Evolutionary conservation across 2,797 vertebrate genomes (phyloP).

Genomic region (Onychomys arenicola): DNA sequence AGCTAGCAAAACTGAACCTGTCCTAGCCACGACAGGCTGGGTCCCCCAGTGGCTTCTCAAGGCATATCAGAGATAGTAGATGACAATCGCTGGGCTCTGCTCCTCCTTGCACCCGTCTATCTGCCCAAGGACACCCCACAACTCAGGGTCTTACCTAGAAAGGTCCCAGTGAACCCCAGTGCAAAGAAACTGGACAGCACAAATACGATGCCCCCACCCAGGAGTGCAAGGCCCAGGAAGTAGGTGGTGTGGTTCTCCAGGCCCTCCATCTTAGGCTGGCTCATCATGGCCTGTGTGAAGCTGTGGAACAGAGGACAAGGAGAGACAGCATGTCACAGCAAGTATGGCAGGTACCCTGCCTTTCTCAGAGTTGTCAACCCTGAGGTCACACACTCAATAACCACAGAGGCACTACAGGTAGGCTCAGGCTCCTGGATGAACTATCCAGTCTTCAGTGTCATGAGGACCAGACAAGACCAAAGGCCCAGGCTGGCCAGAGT

Average conservation of each 20-base stretch:
- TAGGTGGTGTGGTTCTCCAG: slow-evolving; percentile 88
- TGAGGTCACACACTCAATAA: neutral
- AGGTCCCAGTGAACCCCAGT: slow-evolving; percentile 95
- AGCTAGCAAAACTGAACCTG: neutral
- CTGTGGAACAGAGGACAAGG: slow-evolving; percentile 84
- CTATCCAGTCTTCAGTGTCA: neutral
- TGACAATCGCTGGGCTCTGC: neutral
- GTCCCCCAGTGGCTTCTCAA: neutral
- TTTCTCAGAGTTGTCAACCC: neutral
- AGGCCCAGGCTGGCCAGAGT: neutral
- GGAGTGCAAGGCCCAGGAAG: slow-evolving; percentile 87
- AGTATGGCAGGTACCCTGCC: rapidly evolving
- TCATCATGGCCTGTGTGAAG: slow-evolving; percentile 93
- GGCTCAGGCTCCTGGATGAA: neutral
- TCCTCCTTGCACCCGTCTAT: neutral
- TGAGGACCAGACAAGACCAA: neutral
- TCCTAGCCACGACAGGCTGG: too few relatives aligned
- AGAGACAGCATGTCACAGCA: neutral
- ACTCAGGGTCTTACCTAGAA: slow-evolving; percentile 91
- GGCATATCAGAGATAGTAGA: neutral
- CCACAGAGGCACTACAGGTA: neutral
- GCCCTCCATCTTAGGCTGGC: slow-evolving; percentile 89
- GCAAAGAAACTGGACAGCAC: slow-evolving; percentile 95
- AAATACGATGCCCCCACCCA: slow-evolving; percentile 89
- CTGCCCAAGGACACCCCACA: neutral